Evolutionary conservation across 2,113 vertebrate species (phyloP), one percentile per base, ranked within the genome.

Genomic region (Guaruba guarouba): DNA sequence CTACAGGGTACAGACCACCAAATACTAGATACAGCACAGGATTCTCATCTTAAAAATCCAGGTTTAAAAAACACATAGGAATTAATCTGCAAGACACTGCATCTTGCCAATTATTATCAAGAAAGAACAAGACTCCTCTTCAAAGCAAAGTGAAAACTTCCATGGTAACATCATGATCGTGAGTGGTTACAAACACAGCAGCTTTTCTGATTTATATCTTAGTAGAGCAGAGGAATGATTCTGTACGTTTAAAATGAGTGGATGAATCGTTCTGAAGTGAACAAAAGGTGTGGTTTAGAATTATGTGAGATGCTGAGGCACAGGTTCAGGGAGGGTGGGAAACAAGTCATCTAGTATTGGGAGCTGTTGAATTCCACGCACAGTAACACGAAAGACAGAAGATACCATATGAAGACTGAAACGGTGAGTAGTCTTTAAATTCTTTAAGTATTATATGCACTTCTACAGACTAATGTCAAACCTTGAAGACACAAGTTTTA

Each of bases 111-210:
- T 63, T 71, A 62, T 80, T 66, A 77, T 17, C 31, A 90, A 61
- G 79, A 54, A 88, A n/a, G 69, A 88, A 69, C 63, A 92, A 91
- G 80, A 92, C 52, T 61, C 46, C n/a, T 95, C 48, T 67, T 54
- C 74, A 74, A 57, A 80, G 82, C 57, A 74, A 89, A 84, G 76
- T 41, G 19, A 91, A 90, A 66, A 83, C 85, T 89, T 77, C 96
- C 88, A 95, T 85, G 82, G 92, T 77, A 95, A 95, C 95, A 93
- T 61, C 51, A 67, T 6, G n/a, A 84, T 37, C 7, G 1, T 63
- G 68, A 86, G 83, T 17, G 54, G 44, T 82, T 84, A 69, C 22
- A 52, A 75, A 74, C 61, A 85, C 11, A 92, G 33, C 61, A 70
- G 79, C 33, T 84, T 74, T 81, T 55, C 61, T 86, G 39, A 95